Evolutionary conservation across 2,888 invertebrate genomes (phyloP).

Genomic region (Drosophila vallismaia): DNA sequence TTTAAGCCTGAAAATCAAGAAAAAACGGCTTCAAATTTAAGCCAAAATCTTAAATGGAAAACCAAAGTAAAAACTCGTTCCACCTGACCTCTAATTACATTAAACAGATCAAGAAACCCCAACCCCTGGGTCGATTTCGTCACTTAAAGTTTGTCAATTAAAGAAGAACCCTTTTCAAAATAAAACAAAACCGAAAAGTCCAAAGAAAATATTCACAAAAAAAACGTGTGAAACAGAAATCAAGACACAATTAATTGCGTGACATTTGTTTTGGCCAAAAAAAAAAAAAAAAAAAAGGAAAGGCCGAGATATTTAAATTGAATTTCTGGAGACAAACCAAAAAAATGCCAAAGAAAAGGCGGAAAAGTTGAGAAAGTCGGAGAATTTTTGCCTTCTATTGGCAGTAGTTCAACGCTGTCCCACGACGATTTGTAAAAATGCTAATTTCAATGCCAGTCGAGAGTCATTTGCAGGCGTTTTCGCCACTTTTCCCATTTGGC

Average conservation of each 20-base stretch:
- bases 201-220: conserved; percentile 14
- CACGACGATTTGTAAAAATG: conserved; percentile 71
- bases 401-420: conserved; percentile 53
- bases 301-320: conserved; percentile 51
- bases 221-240: conserved; percentile 71
- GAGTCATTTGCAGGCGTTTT: conserved; percentile 39
- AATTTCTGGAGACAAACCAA: conserved; percentile 46
- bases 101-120: background rate
- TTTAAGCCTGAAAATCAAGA: no score
- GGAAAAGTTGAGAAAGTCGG: background rate
- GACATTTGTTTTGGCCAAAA: conserved; percentile 60
- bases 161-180: conserved; percentile 43
- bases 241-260: conserved; percentile 74
- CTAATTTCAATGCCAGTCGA: conserved; percentile 58
- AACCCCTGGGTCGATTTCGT: background rate
- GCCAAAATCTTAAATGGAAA: no score
- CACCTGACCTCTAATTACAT: conserved; percentile 17
- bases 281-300: conserved; percentile 10
- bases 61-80: background rate
- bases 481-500: conserved; percentile 13
- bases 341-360: conserved; percentile 1
- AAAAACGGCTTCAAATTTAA: background rate
- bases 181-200: conserved; percentile 3
- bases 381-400: conserved; percentile 49
- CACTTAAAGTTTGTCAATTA: conserved; percentile 68